Evolutionary conservation across 2,797 vertebrate species (phyloP).

Genomic region (Lagothrix lagotricha): DNA sequence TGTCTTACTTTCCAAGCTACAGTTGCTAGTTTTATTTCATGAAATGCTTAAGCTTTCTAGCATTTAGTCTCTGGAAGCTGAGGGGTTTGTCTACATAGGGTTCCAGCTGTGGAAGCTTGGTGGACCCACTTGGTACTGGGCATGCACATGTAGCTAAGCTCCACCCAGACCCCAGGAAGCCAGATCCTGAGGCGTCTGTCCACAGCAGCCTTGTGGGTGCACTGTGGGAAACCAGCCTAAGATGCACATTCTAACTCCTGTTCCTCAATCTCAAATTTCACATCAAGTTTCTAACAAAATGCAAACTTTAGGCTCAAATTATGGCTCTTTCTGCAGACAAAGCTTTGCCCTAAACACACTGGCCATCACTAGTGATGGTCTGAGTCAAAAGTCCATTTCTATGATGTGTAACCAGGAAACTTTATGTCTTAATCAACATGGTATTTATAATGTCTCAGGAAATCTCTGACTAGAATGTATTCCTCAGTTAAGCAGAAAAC

Average conservation of each 20-base stretch:
- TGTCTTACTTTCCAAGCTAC: not conserved
- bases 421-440: not conserved
- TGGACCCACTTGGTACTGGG: not conserved
- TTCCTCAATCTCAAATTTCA: not conserved
- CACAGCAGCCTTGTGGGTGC: not conserved
- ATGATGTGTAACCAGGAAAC: not conserved
- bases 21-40: not conserved
- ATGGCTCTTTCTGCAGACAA: not conserved
- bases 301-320: not conserved
- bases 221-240: not conserved
- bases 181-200: not conserved
- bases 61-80: not conserved
- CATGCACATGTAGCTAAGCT: not conserved
- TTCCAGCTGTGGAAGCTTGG: not conserved
- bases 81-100: not conserved
- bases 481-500: not conserved
- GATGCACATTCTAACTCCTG: not conserved
- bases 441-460: not conserved
- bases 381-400: constrained; percentile 1
- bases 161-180: not conserved
- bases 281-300: not conserved
- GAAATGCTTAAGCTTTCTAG: not conserved
- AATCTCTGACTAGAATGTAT: not conserved
- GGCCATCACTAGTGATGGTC: not conserved
- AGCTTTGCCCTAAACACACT: not conserved